Evolutionary conservation across 2,113 vertebrate genomes (phyloP), one percentile per base, ranked within the genome.

Genomic region (Rhombomys opimus): DNA sequence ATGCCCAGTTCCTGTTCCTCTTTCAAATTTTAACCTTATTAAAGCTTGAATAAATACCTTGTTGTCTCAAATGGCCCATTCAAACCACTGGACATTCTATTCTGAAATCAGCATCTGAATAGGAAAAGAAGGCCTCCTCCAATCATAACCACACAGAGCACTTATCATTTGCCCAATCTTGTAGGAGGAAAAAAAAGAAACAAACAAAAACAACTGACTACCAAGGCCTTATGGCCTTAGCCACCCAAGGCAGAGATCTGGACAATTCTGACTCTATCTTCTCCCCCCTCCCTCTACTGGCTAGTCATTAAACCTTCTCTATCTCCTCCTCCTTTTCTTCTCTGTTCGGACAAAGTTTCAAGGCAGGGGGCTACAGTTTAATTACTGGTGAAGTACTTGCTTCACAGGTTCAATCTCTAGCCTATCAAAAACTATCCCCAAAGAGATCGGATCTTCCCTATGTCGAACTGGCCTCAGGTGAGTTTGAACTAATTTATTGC

Each of bases 41-140:
- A 11, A 54, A 89, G 61, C 59, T 97, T 89, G 80, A 95, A 95
- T 80, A 95, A 57, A 57, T 10, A 59, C 7, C 52, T 27, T 59
- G 20, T 7, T 87, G 9, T 32, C 32, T 92, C 68, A 59, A 86
- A 90, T 20, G 18, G 14, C 59, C 87, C 7, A 25, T 63, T 23
- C 75, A 90, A 87, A 52, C 94, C 20, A 32, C 35, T 95, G 59
- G 54, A 70, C 27, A 82, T 86, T 86, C 32, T 84, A 20, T 84
- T 87, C 32, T 84, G 17, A 89, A 91, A 23, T 77, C 94, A 68
- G 54, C 82, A 57, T 78, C 59, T 59, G 0, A 27, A 41, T 57
- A 52, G 35, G 35, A 87, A 93, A 89, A 70, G 70, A 54, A 72
- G 61, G n/a, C 12, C 9, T 15, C 57, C 35, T 27, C 59, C 7